phyloP scores from a whole-genome alignment of 2,113 vertebrate genomes.

The Lethenteron camtschaticum region DNA sequence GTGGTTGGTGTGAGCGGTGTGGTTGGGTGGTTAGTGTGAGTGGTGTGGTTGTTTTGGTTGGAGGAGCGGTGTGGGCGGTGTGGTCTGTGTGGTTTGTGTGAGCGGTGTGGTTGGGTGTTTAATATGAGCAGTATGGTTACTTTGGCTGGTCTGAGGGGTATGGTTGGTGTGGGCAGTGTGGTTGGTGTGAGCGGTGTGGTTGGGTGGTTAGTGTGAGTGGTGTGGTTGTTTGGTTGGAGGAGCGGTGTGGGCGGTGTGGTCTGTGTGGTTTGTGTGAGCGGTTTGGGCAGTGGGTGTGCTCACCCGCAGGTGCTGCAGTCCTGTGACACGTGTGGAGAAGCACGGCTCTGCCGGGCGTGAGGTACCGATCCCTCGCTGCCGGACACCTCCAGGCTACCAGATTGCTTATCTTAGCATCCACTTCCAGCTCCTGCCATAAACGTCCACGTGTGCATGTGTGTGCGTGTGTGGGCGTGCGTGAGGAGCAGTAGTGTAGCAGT shows the following conservation, averaged over 20 bases:
- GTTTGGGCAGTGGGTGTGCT: fast-evolving
- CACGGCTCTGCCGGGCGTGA: slow-evolving; percentile 19
- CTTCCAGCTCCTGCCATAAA: slow-evolving; percentile 30
- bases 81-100: no score
- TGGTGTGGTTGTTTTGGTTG: no score
- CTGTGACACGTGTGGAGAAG: slow-evolving; percentile 38
- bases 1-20: no score
- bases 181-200: no score
- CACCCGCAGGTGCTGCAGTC: slow-evolving; percentile 46
- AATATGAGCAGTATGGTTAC: no score
- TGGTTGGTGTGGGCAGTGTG: no score
- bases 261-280: not conserved
- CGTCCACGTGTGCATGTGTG: not conserved
- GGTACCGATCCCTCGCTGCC: slow-evolving; percentile 25
- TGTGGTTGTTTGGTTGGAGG: no score
- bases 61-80: no score
- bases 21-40: no score
- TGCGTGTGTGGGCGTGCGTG: not conserved
- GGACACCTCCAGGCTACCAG: slow-evolving; percentile 32
- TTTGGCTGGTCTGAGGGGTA: no score
- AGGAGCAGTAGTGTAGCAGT: not conserved
- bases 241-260: not conserved
- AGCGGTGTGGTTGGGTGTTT: no score
- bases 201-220: no score
- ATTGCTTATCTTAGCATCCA: slow-evolving; percentile 43